Percentiles rank a stretch among this genome's conserved stretches.
These are phyloP conservation scores for Saxidomus purpurata DNA, from an alignment of 1,140 invertebrate species.

Conservation along the genomic window DNA sequence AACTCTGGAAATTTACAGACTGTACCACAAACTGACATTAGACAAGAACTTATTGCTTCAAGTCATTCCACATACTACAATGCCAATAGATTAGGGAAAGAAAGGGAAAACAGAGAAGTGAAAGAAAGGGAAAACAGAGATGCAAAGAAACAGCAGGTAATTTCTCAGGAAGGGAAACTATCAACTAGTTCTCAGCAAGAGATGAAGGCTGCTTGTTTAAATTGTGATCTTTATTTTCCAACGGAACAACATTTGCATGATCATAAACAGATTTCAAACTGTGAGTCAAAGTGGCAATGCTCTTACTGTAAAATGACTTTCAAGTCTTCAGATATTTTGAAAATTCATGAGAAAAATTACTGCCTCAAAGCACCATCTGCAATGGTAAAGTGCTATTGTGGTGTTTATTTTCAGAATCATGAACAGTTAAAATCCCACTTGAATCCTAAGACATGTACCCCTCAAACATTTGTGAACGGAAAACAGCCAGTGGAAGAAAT, in stretches of 20 bases:
- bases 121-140: conserved; percentile 52
- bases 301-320: conserved; percentile 23
- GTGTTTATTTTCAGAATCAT: conserved; percentile 30
- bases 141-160: neutral
- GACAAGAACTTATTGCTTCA: neutral
- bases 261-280: neutral
- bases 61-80: conserved; percentile 48
- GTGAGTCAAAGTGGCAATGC: neutral
- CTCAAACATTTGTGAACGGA: neutral
- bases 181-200: neutral
- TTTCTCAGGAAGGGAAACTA: neutral
- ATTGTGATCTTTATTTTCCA: neutral
- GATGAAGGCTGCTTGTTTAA: neutral
- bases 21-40: neutral
- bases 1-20: neutral
- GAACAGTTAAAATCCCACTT: conserved; percentile 33
- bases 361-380: conserved; percentile 10
- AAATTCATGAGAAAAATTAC: conserved; percentile 42
- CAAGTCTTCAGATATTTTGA: neutral
- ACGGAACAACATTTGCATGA: neutral
- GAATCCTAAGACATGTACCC: neutral
- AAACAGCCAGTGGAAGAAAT: neutral
- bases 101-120: conserved; percentile 44
- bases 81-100: conserved; percentile 53
- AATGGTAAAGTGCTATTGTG: conserved; percentile 20